Conservation (phyloP, 2,113 vertebrate species). For the Synodontis membranacea region DNA sequence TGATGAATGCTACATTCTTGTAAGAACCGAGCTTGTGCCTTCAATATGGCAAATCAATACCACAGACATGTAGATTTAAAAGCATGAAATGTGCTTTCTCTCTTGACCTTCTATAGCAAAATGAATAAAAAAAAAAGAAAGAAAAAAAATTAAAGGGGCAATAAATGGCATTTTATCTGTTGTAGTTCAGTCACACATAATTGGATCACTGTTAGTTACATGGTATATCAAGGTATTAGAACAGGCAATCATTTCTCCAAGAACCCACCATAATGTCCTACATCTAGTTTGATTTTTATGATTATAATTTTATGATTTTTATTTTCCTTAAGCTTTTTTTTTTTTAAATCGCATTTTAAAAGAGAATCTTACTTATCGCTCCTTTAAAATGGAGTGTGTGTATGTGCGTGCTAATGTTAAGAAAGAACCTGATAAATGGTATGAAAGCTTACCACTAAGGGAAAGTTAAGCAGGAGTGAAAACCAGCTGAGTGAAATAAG, state of each 20-base stretch:
- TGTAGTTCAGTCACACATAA: neutral
- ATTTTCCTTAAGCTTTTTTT: neutral
- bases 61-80: neutral
- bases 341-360: neutral
- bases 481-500: neutral
- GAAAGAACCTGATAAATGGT: neutral
- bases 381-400: neutral
- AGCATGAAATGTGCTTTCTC: neutral
- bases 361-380: neutral
- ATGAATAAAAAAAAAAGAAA: neutral
- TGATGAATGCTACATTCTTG: neutral
- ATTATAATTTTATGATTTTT: neutral
- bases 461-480: neutral
- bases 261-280: neutral
- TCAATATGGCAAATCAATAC: neutral
- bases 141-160: neutral
- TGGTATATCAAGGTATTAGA: neutral
- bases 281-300: neutral
- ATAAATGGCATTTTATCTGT: neutral
- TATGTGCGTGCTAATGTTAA: neutral
- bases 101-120: neutral
- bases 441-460: neutral
- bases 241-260: neutral
- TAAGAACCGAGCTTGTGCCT: neutral
- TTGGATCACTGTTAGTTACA: neutral